A percentile compares a stretch with the other conserved stretches of the same genome.
These are phyloP conservation scores for Pyrgilauda ruficollis DNA, from an alignment of 2,113 vertebrate species.

Conservation along the genomic window DNA sequence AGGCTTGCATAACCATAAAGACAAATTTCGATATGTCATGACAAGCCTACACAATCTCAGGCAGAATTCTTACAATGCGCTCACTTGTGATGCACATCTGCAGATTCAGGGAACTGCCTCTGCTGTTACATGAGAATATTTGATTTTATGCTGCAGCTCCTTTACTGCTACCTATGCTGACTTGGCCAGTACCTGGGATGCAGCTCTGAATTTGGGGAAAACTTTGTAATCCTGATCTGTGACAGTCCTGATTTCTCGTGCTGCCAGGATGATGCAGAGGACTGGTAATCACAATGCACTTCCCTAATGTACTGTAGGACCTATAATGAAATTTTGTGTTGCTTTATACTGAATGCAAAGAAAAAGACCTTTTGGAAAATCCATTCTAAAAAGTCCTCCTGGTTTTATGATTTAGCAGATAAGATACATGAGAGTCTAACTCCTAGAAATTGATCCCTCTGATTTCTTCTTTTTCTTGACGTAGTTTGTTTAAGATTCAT, in stretches of 20 bases:
- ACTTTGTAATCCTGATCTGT: neutral
- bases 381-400: neutral
- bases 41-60: neutral
- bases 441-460: neutral
- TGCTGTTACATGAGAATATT: neutral
- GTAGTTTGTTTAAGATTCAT: neutral
- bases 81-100: neutral
- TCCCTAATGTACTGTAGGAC: neutral
- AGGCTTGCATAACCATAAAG: neutral
- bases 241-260: neutral
- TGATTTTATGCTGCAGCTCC: neutral
- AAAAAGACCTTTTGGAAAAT: neutral
- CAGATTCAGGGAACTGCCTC: neutral
- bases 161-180: neutral
- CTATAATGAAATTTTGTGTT: neutral
- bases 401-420: neutral
- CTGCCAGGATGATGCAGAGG: neutral
- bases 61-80: neutral
- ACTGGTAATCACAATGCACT: neutral
- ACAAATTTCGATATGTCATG: neutral
- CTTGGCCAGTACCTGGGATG: neutral
- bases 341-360: neutral
- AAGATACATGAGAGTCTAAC: neutral
- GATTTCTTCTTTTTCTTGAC: neutral
- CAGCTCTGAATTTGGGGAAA: neutral